Base-by-base conservation (phyloP, 1,140 invertebrate genomes). In the Penaeus japonicus region DNA sequence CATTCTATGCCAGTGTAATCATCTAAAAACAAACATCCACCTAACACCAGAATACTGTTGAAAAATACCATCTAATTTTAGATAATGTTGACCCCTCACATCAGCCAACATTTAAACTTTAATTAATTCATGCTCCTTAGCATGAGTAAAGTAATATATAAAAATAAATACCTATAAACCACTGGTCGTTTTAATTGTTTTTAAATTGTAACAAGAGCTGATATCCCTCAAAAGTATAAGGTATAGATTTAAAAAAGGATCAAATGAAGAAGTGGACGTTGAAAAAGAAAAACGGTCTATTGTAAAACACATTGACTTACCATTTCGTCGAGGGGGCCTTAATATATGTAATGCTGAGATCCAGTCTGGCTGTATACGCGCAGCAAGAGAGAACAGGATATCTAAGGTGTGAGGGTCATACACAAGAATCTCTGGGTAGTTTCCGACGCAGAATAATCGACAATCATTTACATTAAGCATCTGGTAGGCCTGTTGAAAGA, bases 331-430 rank as follows among this genome's bases (percentile, higher is more conserved):
- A 91, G 95, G 95, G 87, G 98, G 98, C 89, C 96, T 94, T 30
- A 99, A 93, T 80, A 98, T 96, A 93, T 99, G 97, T 82, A 99
- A 94, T 79, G 98, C 97, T 92, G 97, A 98, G 90, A 99, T 98
- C 98, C 99, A 99, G 92, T 99, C 98, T 0, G 98, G 98, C 92
- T 98, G 98, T 57, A 99, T 96, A 92, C 97, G 96, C 0, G 98
- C 99, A 90, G 96, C 96, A n/a, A 99, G 93, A 18, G 95, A 96
- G 92, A 98, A 98, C 2, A 99, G 92, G 27, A 99, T 95, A 93
- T 99, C 98, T 90, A 99, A 93, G 90, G 97, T 99, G 91, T 98
- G 96, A 0, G 98, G 97, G 93, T 99, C 97, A 95, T 99, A 98
- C 30, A 99, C 96, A 89, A 99, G 94, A 90, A 99, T 97, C 93